Evolutionary conservation across 2,113 vertebrate genomes (phyloP).

Genomic region (Chiloscyllium plagiosum): DNA sequence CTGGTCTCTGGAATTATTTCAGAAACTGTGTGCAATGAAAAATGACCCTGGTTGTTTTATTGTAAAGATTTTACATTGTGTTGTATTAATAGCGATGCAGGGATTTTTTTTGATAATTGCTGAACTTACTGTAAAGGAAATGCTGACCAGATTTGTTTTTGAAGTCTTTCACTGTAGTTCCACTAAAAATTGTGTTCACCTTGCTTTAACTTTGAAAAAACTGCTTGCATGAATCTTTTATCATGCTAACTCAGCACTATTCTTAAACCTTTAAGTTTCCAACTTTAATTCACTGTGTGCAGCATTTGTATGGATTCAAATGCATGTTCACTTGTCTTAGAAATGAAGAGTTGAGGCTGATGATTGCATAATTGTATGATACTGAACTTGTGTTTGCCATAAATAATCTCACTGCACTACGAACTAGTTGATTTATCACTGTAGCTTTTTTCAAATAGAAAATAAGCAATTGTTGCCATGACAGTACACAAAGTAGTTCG

Average conservation of each 20-base stretch:
- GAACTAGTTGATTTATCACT: not conserved
- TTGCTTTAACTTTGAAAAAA: not conserved
- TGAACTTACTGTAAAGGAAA: not conserved
- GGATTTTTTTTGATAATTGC: not conserved
- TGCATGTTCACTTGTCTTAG: not conserved
- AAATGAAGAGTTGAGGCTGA: not conserved
- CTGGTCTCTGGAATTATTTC: too few species aligned
- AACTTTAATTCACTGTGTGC: not conserved
- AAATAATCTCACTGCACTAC: not conserved
- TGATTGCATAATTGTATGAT: not conserved
- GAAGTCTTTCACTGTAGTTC: not conserved
- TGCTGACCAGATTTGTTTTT: not conserved
- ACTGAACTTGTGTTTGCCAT: not conserved
- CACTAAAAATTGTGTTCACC: not conserved
- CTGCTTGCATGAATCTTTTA: not conserved
- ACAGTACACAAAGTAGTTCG: not conserved
- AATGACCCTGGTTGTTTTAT: not conserved
- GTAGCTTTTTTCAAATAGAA: not conserved
- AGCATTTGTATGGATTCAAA: not conserved
- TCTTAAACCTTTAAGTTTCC: not conserved
- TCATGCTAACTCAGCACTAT: conserved; percentile 2
- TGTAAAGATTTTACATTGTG: not conserved
- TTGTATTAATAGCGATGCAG: not conserved
- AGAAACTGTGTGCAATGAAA: not conserved
- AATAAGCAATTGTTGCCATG: not conserved